These are phyloP conservation scores for Lamellibrachia satsuma DNA, from an alignment of 2,888 invertebrate species.

Conservation along the genomic window DNA sequence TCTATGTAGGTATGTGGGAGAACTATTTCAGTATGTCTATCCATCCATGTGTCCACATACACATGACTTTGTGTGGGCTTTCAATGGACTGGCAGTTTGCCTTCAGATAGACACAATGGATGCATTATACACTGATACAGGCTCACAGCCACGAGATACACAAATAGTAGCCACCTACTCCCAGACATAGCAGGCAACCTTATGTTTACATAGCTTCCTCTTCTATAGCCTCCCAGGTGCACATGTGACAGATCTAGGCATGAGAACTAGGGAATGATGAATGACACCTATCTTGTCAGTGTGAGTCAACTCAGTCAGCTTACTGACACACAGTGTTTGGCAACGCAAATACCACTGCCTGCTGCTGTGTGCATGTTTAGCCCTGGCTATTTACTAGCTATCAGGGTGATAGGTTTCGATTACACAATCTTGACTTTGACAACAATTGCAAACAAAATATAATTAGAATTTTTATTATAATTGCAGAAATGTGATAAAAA, in stretches of 20 bases:
- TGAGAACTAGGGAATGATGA: neutral
- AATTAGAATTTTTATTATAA: too few species aligned
- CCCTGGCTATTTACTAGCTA: too few species aligned
- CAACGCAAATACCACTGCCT: too few species aligned
- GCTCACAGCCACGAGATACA: neutral
- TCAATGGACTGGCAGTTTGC: neutral
- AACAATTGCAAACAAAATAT: too few species aligned
- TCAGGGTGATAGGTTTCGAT: too few species aligned
- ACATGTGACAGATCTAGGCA: neutral
- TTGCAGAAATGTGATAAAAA: too few species aligned
- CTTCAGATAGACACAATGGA: neutral
- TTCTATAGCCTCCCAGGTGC: neutral
- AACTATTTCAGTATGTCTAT: neutral
- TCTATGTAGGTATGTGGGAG: neutral
- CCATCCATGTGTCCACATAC: neutral
- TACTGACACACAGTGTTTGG: too few species aligned
- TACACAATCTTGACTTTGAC: too few species aligned
- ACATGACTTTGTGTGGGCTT: neutral
- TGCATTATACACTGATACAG: neutral
- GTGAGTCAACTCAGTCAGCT: too few species aligned
- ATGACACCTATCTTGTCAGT: neutral
- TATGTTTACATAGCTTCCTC: neutral
- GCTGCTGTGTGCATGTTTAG: too few species aligned
- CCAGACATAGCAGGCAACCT: slow-evolving; percentile 1
- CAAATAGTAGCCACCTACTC: neutral